Base-by-base conservation (phyloP, 1,140 invertebrate species). In the Leptinotarsa texana region DNA sequence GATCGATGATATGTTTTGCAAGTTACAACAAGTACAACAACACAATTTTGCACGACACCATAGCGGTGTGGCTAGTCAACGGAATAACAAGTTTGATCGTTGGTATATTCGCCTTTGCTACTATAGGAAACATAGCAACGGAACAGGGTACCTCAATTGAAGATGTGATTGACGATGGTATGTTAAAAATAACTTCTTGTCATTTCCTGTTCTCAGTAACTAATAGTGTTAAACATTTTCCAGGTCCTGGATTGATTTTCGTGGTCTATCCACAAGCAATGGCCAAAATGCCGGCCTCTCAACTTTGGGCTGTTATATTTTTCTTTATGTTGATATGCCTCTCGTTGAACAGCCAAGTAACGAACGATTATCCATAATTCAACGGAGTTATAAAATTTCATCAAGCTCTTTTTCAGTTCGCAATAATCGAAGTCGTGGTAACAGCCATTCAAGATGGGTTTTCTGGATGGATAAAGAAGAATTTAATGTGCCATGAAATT, bases 21-120 rank as follows among this genome's bases (percentile, higher is more conserved):
- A 96, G 95, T 82, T 98, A 97, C 87, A 98, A 97, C 86, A 92
- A 93, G 83, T 96, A 96, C 83, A 92, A 94, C 82, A 97, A 97
- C 83, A 95, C 95, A 80, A 93, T 97, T 75, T 87, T 97, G 22
- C 90, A 94, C 71, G 95, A 97, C 81, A 95, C 94, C 0, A 80
- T 96, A 21, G 91, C 94, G 0, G 93, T 97, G 42, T 93, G 93
- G 33, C 82, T 93, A 57, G 91, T 96, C 18, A 96, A 96, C 84
- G 92, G 92, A 24, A 85, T 95, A 21, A 95, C 94, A 17, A 95
- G 94, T 83, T 84, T 96, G 17, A 86, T 96, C 15, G 93, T 95
- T 48, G 95, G 94, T 11, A 93, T 95, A 79, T 95, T 95, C 82
- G 93, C 94, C 3, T 96, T 96, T 84, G 93, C 94, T 2, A 95